Base-by-base conservation (phyloP, 2,888 invertebrate genomes). In the Agelastica alni region DNA sequence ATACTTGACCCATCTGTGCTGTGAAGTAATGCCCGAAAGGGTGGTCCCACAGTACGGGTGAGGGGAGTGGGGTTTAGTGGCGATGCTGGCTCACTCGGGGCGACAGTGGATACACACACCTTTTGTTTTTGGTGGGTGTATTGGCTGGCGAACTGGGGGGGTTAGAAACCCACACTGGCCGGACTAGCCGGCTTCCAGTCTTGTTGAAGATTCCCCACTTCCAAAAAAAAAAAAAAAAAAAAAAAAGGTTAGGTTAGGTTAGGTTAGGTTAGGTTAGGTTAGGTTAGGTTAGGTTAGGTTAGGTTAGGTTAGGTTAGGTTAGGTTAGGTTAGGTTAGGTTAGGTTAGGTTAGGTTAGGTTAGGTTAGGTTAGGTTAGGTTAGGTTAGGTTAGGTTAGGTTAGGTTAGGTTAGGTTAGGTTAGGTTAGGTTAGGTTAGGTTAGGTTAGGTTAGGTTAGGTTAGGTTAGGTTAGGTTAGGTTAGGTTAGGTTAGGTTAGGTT, bases 391-490 rank as follows among this genome's bases (percentile, higher is more conserved):
- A 22, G 22, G 22, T 22, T 22, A 22, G 22, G 22, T 22, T 22
- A 22, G 22, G 22, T 22, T 22, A 22, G 22, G 22, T 22, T 22
- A 22, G 22, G 22, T 22, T 22, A 22, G 22, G 41, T 41, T 41
- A 41, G 41, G 41, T 41, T 41, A 41, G 41, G 41, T 41, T 41
- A 41, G 41, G 41, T 41, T 41, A 41, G 41, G 41, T 41, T 18
- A 41, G 41, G 41, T 41, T 41, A 20, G 41, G 41, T 41, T 41
- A 41, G 41, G 41, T 41, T 41, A 41, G 41, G 41, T 41, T 18
- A 41, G 41, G 41, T 41, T 41, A 41, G 41, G 41, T 41, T 41
- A 41, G 41, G 41, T 41, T 41, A 41, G 41, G 41, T 41, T 41
- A 41, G 41, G 41, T 39, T 39, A 39, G 41, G 41, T 16, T 41